phyloP scores from a whole-genome alignment of 2,113 vertebrate genomes.

The Redunca redunca region DNA sequence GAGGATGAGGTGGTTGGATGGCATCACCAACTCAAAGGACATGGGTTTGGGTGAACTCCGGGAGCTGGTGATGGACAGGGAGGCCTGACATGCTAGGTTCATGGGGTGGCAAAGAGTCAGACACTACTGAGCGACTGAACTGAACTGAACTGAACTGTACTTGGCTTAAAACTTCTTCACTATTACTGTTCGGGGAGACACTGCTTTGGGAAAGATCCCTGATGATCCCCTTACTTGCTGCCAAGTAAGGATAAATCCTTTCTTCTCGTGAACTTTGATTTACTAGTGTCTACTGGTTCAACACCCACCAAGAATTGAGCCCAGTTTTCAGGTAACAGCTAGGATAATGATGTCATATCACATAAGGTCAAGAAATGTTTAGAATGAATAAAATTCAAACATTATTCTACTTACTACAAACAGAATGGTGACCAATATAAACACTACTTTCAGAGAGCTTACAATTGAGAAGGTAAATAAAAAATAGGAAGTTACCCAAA shows the following conservation, averaged over 20 bases:
- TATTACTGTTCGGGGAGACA: not conserved
- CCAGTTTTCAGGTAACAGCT: not conserved
- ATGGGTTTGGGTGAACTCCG: not conserved
- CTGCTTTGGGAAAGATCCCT: not conserved
- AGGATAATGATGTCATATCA: not conserved
- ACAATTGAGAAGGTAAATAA: not conserved
- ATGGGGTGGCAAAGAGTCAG: rapidly evolving
- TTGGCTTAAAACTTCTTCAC: not conserved
- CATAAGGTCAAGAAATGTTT: not conserved
- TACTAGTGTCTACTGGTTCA: not conserved
- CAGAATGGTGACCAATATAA: not conserved
- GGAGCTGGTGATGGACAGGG: not conserved
- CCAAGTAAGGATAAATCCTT: not conserved
- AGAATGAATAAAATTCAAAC: not conserved
- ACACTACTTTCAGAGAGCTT: not conserved
- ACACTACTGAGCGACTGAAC: rapidly evolving
- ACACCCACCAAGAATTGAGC: not conserved
- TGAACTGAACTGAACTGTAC: not conserved
- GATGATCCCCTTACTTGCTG: not conserved
- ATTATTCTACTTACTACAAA: not conserved
- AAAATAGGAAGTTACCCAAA: not conserved
- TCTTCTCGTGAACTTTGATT: not conserved
- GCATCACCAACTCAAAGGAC: not conserved
- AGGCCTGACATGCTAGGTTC: not conserved
- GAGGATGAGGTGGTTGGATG: not conserved